A percentile compares a stretch with the other conserved stretches of the same genome.
Conservation (phyloP, 2,888 invertebrate genomes). For the Gibbula magus region DNA sequence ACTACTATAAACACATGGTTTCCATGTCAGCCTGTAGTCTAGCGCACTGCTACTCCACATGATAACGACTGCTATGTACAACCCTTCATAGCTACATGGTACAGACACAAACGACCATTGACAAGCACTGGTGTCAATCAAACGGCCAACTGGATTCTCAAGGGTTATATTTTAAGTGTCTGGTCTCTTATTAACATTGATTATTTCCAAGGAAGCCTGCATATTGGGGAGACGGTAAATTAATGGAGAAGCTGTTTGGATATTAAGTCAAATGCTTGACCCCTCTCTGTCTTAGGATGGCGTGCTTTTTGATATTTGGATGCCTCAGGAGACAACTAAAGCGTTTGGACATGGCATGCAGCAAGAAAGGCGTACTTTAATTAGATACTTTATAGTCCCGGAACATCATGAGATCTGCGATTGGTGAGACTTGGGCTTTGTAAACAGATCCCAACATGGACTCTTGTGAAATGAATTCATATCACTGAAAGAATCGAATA, state of each 20-base stretch:
- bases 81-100: background rate
- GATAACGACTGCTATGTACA: background rate
- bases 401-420: no score
- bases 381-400: no score
- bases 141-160: background rate
- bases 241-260: background rate
- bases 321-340: background rate
- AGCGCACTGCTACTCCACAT: background rate
- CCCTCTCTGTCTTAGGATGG: background rate
- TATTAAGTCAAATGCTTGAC: background rate
- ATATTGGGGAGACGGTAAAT: background rate
- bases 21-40: no score
- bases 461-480: no score
- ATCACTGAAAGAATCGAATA: no score
- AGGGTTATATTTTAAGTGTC: conserved; percentile 1
- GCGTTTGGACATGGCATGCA: background rate
- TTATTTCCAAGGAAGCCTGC: background rate
- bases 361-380: no score
- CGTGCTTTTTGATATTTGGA: background rate
- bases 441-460: no score
- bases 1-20: no score
- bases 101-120: background rate
- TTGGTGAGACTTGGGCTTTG: no score
- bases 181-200: background rate
- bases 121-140: background rate